These are phyloP conservation scores for Ischnus inquisitorius DNA, from an alignment of 2,888 invertebrate genomes.

Conservation along the genomic window DNA sequence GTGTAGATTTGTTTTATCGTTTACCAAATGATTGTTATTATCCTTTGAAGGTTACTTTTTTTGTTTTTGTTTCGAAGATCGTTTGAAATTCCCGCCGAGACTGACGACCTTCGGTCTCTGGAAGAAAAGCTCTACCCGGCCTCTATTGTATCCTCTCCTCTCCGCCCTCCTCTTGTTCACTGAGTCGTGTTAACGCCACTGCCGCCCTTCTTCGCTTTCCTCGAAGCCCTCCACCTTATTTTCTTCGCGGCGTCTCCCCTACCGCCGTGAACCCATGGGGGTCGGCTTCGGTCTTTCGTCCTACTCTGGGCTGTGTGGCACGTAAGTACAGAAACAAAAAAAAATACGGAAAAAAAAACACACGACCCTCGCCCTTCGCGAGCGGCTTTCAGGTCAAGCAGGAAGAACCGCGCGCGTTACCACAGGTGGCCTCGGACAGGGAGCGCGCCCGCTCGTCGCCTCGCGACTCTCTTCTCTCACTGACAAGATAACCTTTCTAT, in stretches of 20 bases:
- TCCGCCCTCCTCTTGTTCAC: constrained; percentile 14
- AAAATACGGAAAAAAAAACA: neutral
- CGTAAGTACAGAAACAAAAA: constrained; percentile 5
- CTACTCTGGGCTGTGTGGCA: constrained; percentile 13
- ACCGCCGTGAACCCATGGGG: constrained; percentile 43
- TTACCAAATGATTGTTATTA: too few species aligned
- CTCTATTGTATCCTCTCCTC: neutral
- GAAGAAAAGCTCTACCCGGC: constrained; percentile 11
- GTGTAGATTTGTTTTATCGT: too few species aligned
- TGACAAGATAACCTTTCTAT: neutral
- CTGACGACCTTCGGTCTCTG: constrained; percentile 29
- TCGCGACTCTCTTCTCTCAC: neutral
- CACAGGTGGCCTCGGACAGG: constrained; percentile 42
- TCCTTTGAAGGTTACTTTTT: too few species aligned
- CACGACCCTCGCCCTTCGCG: constrained; percentile 20
- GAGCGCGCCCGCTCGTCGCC: constrained; percentile 8
- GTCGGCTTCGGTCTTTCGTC: constrained; percentile 21
- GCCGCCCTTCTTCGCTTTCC: constrained; percentile 19
- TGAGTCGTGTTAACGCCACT: constrained; percentile 24
- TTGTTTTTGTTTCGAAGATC: neutral
- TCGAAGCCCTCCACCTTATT: constrained; percentile 33
- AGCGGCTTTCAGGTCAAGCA: constrained; percentile 29
- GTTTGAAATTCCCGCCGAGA: constrained; percentile 44
- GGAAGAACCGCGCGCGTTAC: constrained; percentile 21
- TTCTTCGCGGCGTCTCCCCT: constrained; percentile 30